Evolutionary conservation across 2,113 vertebrate species (phyloP).

Genomic region (Garra rufa): DNA sequence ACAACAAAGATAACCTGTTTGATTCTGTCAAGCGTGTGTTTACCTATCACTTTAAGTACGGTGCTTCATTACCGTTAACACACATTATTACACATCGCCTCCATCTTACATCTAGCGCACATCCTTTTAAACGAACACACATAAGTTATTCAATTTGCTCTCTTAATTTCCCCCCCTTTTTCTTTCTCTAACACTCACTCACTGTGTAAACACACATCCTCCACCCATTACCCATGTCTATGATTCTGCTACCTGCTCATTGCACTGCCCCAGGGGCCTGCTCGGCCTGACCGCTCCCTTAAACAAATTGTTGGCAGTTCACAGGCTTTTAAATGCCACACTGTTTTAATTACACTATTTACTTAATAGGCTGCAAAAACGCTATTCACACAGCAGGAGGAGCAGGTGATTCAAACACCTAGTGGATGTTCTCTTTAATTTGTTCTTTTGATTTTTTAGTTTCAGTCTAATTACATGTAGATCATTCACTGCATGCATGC

Average conservation of each 20-base stretch:
- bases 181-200: conserved; percentile 49
- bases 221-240: conserved; percentile 46
- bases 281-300: conserved; percentile 70
- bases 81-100: neutral
- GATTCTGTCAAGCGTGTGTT: conserved; percentile 27
- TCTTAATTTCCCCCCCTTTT: neutral
- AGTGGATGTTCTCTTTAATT: conserved; percentile 40
- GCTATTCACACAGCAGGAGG: conserved; percentile 71
- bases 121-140: conserved; percentile 52
- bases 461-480: neutral
- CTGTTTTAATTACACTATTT: conserved; percentile 79
- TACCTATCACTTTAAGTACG: conserved; percentile 21
- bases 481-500: neutral
- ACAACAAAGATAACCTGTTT: conserved; percentile 55
- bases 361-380: conserved; percentile 77
- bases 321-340: conserved; percentile 71
- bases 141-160: conserved; percentile 22
- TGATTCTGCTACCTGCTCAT: conserved; percentile 62
- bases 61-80: conserved; percentile 37
- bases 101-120: no score
- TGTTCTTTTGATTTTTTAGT: neutral
- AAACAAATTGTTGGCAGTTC: conserved; percentile 80
- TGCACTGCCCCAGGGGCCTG: conserved; percentile 67
- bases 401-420: conserved; percentile 76
- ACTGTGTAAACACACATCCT: conserved; percentile 6